These are phyloP conservation scores for Aspiorhynchus laticeps DNA, from an alignment of 2,113 vertebrate genomes.

Conservation along the genomic window DNA sequence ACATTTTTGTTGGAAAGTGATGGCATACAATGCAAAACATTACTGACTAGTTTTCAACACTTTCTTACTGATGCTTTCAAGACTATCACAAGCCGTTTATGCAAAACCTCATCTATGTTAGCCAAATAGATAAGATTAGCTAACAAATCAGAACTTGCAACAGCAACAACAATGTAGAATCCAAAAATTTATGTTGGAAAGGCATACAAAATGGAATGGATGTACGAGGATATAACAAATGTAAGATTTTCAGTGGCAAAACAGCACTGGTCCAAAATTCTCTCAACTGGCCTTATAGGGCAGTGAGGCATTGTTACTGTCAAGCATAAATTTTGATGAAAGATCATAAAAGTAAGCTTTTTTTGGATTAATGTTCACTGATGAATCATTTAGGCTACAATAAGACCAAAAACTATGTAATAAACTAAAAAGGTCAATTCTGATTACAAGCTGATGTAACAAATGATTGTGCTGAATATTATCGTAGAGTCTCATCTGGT, in stretches of 20 bases:
- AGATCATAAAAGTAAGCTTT: background rate
- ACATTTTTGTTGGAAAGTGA: no score
- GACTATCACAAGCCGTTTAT: background rate
- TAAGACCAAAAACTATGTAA: background rate
- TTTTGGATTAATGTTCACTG: background rate
- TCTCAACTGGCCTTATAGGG: background rate
- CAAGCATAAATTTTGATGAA: background rate
- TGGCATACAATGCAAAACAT: no score
- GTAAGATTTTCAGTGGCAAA: background rate
- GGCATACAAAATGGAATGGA: background rate
- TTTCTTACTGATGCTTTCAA: no score
- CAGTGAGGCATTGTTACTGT: background rate
- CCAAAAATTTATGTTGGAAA: background rate
- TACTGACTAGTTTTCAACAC: no score
- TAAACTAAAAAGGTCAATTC: background rate
- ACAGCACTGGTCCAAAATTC: background rate
- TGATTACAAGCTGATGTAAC: background rate
- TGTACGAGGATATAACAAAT: background rate
- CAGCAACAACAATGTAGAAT: background rate
- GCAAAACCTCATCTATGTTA: background rate
- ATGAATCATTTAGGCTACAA: background rate
- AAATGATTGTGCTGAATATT: constrained; percentile 4
- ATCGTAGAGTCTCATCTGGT: background rate
- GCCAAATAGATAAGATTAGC: background rate
- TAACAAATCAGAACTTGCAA: background rate